Percentiles rank a stretch among this genome's conserved stretches.
Conservation (phyloP, 2,797 vertebrate species). For the Hyperoplus lanceolatus region DNA sequence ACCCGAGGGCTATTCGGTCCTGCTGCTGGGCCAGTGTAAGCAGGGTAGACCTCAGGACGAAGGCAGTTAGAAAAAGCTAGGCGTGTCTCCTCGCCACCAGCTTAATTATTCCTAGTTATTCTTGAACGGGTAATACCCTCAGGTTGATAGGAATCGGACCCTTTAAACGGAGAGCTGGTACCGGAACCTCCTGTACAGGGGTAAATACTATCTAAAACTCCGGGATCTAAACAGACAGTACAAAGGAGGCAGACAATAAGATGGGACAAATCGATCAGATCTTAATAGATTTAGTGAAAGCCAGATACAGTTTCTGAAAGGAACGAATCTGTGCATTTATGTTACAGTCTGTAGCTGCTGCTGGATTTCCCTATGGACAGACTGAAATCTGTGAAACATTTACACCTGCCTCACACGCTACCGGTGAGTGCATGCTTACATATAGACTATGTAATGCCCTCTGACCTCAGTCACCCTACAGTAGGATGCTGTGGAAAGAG, state of each 20-base stretch:
- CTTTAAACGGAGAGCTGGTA: too few relatives aligned
- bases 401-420: constrained; percentile 22
- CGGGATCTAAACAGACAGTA: constrained; percentile 36
- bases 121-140: too few relatives aligned
- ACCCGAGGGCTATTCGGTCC: too few relatives aligned
- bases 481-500: constrained; percentile 29
- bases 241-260: constrained; percentile 63
- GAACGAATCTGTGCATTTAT: constrained; percentile 22
- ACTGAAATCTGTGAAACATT: constrained; percentile 31
- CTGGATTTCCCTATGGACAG: constrained; percentile 47
- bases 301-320: constrained; percentile 33
- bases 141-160: too few relatives aligned
- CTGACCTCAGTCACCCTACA: constrained; percentile 27
- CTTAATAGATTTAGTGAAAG: constrained; percentile 56
- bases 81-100: too few relatives aligned
- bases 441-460: constrained; percentile 26
- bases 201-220: too few relatives aligned
- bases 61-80: too few relatives aligned
- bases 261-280: constrained; percentile 68
- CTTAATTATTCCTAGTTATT: too few relatives aligned
- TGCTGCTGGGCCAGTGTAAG: too few relatives aligned
- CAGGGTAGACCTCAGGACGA: too few relatives aligned
- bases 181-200: too few relatives aligned
- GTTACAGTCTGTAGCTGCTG: constrained; percentile 12
- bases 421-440: constrained; percentile 48